These are phyloP conservation scores for Forbesichthys agassizii DNA, from an alignment of 2,113 vertebrate genomes.

Conservation along the genomic window DNA sequence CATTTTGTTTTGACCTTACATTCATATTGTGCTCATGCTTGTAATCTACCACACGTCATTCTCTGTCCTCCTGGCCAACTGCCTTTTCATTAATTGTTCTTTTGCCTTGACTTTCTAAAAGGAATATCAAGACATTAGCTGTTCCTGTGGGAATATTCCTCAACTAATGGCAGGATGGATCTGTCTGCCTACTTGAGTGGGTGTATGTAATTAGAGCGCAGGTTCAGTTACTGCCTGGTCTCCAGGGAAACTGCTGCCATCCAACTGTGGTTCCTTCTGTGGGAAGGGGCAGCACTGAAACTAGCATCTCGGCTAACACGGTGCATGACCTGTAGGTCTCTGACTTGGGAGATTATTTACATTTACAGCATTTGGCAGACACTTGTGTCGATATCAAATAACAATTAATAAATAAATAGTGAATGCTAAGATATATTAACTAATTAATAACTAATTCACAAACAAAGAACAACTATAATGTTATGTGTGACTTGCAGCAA, in stretches of 20 bases:
- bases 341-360: too few relatives aligned
- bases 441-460: too few relatives aligned
- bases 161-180: conserved; percentile 17
- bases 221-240: conserved; percentile 43
- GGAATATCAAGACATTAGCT: conserved; percentile 11
- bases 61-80: conserved; percentile 20
- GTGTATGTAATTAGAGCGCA: conserved; percentile 49
- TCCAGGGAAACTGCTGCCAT: conserved; percentile 62
- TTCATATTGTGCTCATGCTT: not conserved
- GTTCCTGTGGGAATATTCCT: conserved; percentile 26
- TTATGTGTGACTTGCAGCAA: conserved; percentile 6
- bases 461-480: too few relatives aligned
- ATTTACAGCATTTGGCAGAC: too few relatives aligned
- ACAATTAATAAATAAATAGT: too few relatives aligned
- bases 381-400: too few relatives aligned
- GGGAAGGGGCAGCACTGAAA: conserved; percentile 35
- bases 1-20: not conserved
- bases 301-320: conserved; percentile 13
- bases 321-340: not conserved
- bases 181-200: conserved; percentile 35
- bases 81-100: conserved; percentile 12
- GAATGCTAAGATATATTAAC: too few relatives aligned
- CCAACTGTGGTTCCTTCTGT: conserved; percentile 39
- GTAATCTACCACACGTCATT: not conserved
- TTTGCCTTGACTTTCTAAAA: conserved; percentile 17